Base-by-base conservation (phyloP, 2,888 invertebrate species). In the Eilema depressum region DNA sequence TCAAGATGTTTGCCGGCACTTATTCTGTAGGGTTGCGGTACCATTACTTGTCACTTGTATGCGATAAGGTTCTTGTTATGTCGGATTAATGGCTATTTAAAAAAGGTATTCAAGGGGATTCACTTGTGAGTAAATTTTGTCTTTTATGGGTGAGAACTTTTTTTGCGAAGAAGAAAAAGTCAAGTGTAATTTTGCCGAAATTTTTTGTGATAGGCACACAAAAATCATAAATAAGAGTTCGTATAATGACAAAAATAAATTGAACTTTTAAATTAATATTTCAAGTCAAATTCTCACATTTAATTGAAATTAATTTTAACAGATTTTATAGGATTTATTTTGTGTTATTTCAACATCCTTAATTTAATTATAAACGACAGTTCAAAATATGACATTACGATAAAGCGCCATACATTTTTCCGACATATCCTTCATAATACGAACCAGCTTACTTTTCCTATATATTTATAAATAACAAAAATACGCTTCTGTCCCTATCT, bases 401-500 rank as follows among this genome's bases (percentile, higher is more conserved):
- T 8, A 26, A 28, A 26, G 25, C 20, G 17, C 25, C 26, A 59
- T 5, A 30, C n/a, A 28, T 41, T 41, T 41, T 17, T 41, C 41
- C 17, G 53, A 14, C 2, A 57, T 56, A 57, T 30, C 30, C 57
- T 33, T 33, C 33, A 25, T 33, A 56, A 25, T 17, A 23, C 30
- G 61, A 61, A 61, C 57, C 25, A 25, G 63, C 25, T 63, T 63
- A 14, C 5, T 25, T 23, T 57, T 33, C 7, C 1, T 65, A 47
- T n/a, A 2, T 37, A 12, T 33, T 2, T 41, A 41, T 14, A 17
- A 41, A 23, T 63, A 47, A 63, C 26, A 12, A 28, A 62, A 62
- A 14, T 41, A 63, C 20, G 63, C 25, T 57, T 65, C n/a, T 56
- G 30, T 57, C 56, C 17, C 3, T 65, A 56, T 57, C 33, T 26